Evolutionary conservation across 2,888 invertebrate species (phyloP), one percentile per base, ranked within the genome.

Genomic region (Carpatolechia fugitivella): DNA sequence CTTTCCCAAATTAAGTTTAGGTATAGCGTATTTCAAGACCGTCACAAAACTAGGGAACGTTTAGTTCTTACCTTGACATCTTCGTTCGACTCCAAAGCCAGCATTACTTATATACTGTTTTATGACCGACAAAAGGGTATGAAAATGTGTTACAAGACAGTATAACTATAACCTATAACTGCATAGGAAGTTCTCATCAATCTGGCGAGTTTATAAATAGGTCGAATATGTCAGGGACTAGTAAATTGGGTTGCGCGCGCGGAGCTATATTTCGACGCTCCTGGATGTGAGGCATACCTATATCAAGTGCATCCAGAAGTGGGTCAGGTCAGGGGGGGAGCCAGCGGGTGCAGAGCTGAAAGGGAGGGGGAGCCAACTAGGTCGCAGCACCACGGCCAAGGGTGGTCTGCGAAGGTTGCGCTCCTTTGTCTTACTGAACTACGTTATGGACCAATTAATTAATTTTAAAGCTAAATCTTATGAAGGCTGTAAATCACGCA

Each of bases 301-400:
- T 68, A 82, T 80, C 75, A 82, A 85, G 80, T 87, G 86, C 84
- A 85, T 78, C 76, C 63, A 71, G 74, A 87, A 82, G 73, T 87
- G 73, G 86, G 85, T 84, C 82, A 84, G 81, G 78, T 77, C 78
- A 77, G 74, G 66, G 70, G 71, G 72, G 68, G 73, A 68, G 66
- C 69, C 60, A 56, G 56, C 70, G 61, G 65, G 63, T 60, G 53
- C 60, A 59, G 68, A 5, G 62, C 57, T 57, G 61, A 57, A 59
- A 48, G 65, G 59, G 68, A 73, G 70, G n/a, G 13, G 24, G 44
- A 13, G 69, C 68, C 70, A 88, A 79, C 80, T 86, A 78, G 85
- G 87, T 86, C 86, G 73, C 74, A 81, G 67, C 73, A 81, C 85
- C 88, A 89, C 85, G 87, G 88, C 88, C 88, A 89, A 89, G 88